phyloP scores from a whole-genome alignment of 1,140 invertebrate species.

The Bombus polaris region DNA sequence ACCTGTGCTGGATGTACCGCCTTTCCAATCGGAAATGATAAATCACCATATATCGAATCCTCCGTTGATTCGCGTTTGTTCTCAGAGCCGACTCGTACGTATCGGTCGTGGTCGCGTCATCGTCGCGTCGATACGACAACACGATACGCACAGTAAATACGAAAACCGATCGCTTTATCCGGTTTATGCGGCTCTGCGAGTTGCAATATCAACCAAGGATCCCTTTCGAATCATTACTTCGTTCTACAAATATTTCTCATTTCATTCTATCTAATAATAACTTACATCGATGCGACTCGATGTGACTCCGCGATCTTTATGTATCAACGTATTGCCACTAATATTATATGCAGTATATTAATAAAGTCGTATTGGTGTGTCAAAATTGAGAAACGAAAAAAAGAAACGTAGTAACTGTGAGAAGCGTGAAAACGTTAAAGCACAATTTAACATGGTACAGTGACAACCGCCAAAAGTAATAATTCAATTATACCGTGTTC shows the following conservation, averaged over 20 bases:
- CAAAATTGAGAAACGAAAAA: conserved; percentile 36
- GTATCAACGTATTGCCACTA: background rate
- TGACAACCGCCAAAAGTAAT: background rate
- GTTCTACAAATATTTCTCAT: background rate
- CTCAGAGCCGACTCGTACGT: background rate
- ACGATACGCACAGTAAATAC: background rate
- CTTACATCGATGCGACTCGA: background rate
- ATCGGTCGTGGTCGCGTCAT: background rate
- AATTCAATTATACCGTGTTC: conserved; percentile 6
- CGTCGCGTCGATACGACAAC: background rate
- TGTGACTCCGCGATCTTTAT: background rate
- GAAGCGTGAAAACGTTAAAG: conserved; percentile 47
- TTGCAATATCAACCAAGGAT: conserved; percentile 13
- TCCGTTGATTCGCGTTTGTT: conserved; percentile 3
- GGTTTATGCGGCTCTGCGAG: background rate
- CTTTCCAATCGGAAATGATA: background rate
- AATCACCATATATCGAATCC: background rate
- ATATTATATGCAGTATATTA: background rate
- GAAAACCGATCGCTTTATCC: background rate
- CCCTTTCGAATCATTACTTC: background rate
- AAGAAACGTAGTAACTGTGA: conserved; percentile 12
- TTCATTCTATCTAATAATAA: background rate
- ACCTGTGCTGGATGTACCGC: conserved; percentile 37
- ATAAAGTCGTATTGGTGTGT: conserved; percentile 3
- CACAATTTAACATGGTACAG: conserved; percentile 16